These are phyloP conservation scores for Morbakka virulenta DNA, from an alignment of 30 jellyfish, hydroid and myxozoan genomes.

Conservation along the genomic window DNA sequence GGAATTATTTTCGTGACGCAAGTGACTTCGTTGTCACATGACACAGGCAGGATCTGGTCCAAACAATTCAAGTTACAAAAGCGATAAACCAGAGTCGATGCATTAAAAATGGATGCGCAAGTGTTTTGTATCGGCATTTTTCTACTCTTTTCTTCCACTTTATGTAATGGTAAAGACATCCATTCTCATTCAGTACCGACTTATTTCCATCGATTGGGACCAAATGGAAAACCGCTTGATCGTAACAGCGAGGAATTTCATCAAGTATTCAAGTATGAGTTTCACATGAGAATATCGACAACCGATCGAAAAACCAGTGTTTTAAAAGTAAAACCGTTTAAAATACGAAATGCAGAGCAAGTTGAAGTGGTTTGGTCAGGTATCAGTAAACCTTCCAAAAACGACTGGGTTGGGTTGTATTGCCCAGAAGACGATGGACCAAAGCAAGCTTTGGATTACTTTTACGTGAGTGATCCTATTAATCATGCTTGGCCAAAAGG, in stretches of 20 bases:
- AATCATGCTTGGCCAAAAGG: constrained; percentile 66
- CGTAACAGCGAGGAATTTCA: constrained; percentile 59
- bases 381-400: constrained; percentile 48
- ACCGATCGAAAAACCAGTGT: constrained; percentile 31
- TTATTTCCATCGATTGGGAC: constrained; percentile 53
- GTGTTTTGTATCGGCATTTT: too few relatives aligned
- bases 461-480: constrained; percentile 47
- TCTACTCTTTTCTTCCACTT: too few relatives aligned
- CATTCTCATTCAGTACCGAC: constrained; percentile 54
- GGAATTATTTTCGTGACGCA: too few relatives aligned
- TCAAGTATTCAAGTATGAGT: constrained; percentile 46
- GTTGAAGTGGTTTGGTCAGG: constrained; percentile 82
- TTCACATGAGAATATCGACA: constrained; percentile 31
- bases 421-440: constrained; percentile 72
- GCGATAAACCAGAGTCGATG: too few relatives aligned
- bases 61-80: too few relatives aligned
- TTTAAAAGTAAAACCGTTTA: constrained; percentile 70
- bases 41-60: too few relatives aligned
- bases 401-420: constrained; percentile 86
- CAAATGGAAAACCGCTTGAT: constrained; percentile 50
- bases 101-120: too few relatives aligned
- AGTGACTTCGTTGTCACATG: too few relatives aligned
- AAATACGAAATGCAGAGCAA: constrained; percentile 76
- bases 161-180: background rate
- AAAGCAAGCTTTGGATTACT: constrained; percentile 65